Conservation (phyloP, 1,140 invertebrate species). For the Spodoptera litura region DNA sequence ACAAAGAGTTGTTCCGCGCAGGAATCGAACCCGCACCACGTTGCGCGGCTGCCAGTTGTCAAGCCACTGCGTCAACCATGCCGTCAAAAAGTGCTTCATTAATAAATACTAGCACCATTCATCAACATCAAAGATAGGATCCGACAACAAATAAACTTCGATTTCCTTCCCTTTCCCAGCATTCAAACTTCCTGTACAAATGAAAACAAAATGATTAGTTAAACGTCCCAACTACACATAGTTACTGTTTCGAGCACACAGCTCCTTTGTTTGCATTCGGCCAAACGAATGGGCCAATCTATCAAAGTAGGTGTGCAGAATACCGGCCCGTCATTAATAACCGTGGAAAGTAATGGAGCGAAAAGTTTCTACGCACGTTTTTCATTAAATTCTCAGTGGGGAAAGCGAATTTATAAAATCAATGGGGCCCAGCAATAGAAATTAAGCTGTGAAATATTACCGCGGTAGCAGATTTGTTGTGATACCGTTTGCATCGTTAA, state of each 20-base stretch:
- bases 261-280: constrained; percentile 48
- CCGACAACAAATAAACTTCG: constrained; percentile 6
- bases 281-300: constrained; percentile 52
- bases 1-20: no score
- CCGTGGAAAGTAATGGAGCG: constrained; percentile 59
- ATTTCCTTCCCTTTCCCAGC: background rate
- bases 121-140: background rate
- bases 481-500: constrained; percentile 33
- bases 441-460: constrained; percentile 49
- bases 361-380: constrained; percentile 69
- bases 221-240: constrained; percentile 34
- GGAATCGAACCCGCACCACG: no score
- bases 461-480: constrained; percentile 40
- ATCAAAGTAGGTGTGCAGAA: constrained; percentile 55
- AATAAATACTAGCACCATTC: background rate
- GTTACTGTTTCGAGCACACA: constrained; percentile 21
- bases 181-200: constrained; percentile 1
- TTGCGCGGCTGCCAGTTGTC: no score
- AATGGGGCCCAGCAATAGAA: constrained; percentile 55
- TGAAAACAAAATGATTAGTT: constrained; percentile 25
- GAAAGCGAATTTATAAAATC: constrained; percentile 61
- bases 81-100: background rate
- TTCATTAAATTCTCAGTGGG: constrained; percentile 61
- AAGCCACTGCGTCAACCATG: no score
- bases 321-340: constrained; percentile 60